Conservation (phyloP, 2,888 invertebrate species). For the Disparrhopalites patrizii region DNA sequence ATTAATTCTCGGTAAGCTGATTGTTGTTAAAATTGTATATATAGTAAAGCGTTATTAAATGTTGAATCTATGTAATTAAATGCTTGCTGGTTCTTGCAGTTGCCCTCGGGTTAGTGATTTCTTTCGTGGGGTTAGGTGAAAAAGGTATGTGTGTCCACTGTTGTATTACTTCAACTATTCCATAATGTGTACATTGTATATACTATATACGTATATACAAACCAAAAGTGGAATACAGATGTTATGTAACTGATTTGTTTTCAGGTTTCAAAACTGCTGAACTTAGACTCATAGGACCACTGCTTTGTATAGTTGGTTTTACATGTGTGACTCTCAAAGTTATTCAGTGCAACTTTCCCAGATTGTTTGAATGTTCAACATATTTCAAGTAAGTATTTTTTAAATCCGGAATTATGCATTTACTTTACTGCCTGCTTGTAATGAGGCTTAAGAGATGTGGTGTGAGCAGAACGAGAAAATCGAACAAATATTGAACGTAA, state of each 20-base stretch:
- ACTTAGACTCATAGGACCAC: conserved; percentile 46
- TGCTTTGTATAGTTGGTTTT: conserved; percentile 41
- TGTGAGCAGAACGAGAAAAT: no score
- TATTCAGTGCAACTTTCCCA: conserved; percentile 44
- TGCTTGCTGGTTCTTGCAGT: conserved; percentile 30
- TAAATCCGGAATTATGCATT: no score
- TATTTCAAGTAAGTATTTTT: conserved; percentile 40
- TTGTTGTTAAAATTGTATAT: no score
- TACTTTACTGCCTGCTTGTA: no score
- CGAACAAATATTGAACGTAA: no score
- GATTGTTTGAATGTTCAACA: conserved; percentile 34
- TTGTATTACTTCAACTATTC: neutral
- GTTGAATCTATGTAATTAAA: neutral
- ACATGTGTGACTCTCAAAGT: conserved; percentile 44
- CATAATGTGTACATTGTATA: neutral
- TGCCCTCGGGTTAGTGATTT: conserved; percentile 44
- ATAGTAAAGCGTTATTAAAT: neutral
- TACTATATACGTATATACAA: neutral
- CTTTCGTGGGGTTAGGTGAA: conserved; percentile 47
- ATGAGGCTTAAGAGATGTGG: no score
- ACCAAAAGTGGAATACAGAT: neutral
- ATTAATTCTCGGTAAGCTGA: conserved; percentile 45
- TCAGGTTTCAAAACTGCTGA: conserved; percentile 46
- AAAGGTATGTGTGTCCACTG: conserved; percentile 45
- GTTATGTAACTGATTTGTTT: neutral